Base-by-base conservation (phyloP, 2,888 invertebrate species). In the Atethmia centrago region DNA sequence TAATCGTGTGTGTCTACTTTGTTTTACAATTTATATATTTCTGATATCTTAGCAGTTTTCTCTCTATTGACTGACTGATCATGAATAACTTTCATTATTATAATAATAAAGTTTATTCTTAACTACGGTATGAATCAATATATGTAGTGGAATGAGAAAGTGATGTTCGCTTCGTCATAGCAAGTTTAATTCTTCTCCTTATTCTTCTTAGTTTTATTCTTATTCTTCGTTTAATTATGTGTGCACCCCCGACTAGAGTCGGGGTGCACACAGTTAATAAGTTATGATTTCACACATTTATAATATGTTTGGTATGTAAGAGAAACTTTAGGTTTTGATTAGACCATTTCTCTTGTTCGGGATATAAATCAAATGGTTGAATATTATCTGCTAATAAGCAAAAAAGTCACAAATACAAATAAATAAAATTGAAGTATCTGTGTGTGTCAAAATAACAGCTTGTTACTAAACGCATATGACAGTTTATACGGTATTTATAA, bases 11-110 rank as follows among this genome's bases (percentile, higher is more conserved):
- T 61, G 9, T 21, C 40, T 65, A 66, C 42, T 51, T 56, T 62
- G 69, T 70, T 74, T 42, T 36, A 66, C 1, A 65, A 66, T 63
- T 63, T 74, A 28, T 69, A 70, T 62, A 56, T 64, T 64, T 40
- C 45, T 73, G 45, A 73, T 69, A 74, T 56, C 12, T 74, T 74
- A 36, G 58, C n/a, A 67, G 66, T 67, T 80, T 80, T 80, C 79
- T 71, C 76, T 63, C 51, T 56, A 58, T 55, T 31, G n/a, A 12
- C 9, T 42, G 51, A 45, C 25, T 74, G 63, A 49, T 16, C 66
- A 55, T 58, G 51, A 70, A 70, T 58, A 73, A 70, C 75, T 76
- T 78, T 76, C 59, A 76, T 78, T 61, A 49, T 61, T 61, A 47
- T 77, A 69, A 53, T 59, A 68, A 47, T 61, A 42, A 70, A 31